These are phyloP conservation scores for Tetragonula carbonaria DNA, from an alignment of 2,888 invertebrate genomes.

Conservation along the genomic window DNA sequence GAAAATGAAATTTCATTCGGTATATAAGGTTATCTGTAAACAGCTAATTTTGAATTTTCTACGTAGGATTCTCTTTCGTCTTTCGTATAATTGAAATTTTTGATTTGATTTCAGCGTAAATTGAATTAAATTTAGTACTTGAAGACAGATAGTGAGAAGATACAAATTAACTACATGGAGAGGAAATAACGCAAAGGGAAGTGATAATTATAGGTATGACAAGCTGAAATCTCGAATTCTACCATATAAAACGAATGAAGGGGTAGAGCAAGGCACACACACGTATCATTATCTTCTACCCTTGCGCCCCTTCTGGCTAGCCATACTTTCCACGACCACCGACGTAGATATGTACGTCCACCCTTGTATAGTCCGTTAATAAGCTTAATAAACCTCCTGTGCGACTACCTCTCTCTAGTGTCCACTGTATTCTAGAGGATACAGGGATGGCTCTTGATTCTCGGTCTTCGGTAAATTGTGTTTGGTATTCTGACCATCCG, in stretches of 20 bases:
- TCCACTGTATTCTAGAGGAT: constrained; percentile 67
- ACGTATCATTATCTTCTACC: constrained; percentile 62
- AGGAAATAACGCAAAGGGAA: constrained; percentile 44
- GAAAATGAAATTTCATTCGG: too few species aligned
- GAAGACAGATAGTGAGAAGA: neutral
- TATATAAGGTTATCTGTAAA: neutral
- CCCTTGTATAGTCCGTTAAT: constrained; percentile 74
- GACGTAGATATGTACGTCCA: constrained; percentile 66
- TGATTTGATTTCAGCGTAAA: constrained; percentile 4
- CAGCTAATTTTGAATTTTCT: neutral
- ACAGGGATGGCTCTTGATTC: constrained; percentile 70
- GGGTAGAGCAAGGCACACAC: constrained; percentile 12
- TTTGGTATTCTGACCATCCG: constrained; percentile 16
- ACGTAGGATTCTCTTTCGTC: neutral
- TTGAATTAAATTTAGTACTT: constrained; percentile 4
- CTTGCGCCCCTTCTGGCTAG: constrained; percentile 55
- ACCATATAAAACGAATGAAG: constrained; percentile 62
- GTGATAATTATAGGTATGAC: constrained; percentile 60
- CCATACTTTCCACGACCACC: constrained; percentile 72
- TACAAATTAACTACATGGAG: neutral
- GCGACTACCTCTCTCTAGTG: constrained; percentile 60
- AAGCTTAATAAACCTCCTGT: constrained; percentile 79
- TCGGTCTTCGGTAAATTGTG: constrained; percentile 41
- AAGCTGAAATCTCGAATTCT: constrained; percentile 55
- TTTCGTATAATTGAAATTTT: neutral